Conservation (phyloP, 2,888 invertebrate genomes). For the Itoplectis maculator region DNA sequence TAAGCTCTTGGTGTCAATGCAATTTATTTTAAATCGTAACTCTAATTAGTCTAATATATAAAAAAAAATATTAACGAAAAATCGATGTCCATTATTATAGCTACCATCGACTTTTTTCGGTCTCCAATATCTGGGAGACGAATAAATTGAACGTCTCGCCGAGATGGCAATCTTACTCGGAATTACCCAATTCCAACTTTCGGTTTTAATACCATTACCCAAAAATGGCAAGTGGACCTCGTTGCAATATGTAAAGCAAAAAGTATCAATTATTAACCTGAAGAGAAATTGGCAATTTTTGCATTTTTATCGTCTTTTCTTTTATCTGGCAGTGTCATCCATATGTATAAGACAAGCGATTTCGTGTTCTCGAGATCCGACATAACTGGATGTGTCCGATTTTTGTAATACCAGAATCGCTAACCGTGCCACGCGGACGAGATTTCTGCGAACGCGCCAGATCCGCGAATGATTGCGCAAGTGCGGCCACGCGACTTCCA, state of each 20-base stretch:
- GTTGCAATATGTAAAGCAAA: slow-evolving; percentile 32
- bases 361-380: not conserved
- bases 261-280: slow-evolving; percentile 11
- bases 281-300: slow-evolving; percentile 1
- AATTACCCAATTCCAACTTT: not conserved
- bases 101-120: too few species aligned
- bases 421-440: slow-evolving; percentile 17
- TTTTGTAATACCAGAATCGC: slow-evolving; percentile 15
- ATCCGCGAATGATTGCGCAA: slow-evolving; percentile 64
- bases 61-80: too few species aligned
- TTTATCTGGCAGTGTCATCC: not conserved
- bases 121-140: not conserved
- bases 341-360: not conserved
- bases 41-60: too few species aligned
- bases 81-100: too few species aligned
- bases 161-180: not conserved
- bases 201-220: not conserved
- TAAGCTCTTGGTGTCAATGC: slow-evolving; percentile 48
- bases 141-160: not conserved
- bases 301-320: slow-evolving; percentile 14
- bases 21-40: slow-evolving; percentile 38
- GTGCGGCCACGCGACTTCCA: slow-evolving; percentile 44
- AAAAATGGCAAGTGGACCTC: not conserved
- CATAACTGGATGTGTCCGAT: too few species aligned
- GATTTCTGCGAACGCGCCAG: slow-evolving; percentile 45